Percentiles rank a stretch among this genome's conserved stretches.
Conservation (phyloP, 37 sponge, comb jelly and placozoan genomes). For the Axinella damicornis region DNA sequence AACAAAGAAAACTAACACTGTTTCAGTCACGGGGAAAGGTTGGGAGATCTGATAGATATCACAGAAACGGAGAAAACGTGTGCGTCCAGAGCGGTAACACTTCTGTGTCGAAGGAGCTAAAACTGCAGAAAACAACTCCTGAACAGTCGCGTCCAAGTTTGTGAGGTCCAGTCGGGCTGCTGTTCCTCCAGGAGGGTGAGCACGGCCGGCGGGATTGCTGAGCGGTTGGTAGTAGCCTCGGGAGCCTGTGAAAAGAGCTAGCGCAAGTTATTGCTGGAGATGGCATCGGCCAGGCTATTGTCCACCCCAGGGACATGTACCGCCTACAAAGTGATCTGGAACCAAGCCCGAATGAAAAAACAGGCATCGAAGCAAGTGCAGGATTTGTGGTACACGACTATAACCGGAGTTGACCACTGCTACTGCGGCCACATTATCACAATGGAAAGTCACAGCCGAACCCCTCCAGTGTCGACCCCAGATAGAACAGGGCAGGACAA, state of each 20-base stretch:
- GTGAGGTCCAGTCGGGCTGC: conserved; percentile 58
- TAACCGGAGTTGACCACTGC: conserved; percentile 17
- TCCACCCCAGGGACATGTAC: conserved; percentile 28
- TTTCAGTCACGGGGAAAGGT: background rate
- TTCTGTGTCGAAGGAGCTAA: conserved; percentile 30
- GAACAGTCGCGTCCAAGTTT: conserved; percentile 24
- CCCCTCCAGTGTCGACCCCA: conserved; percentile 38
- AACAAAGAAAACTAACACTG: background rate
- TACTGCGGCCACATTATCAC: conserved; percentile 39
- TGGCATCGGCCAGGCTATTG: conserved; percentile 46
- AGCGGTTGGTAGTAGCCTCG: background rate
- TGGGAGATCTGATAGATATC: background rate
- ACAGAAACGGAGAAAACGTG: background rate
- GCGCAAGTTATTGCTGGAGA: conserved; percentile 41
- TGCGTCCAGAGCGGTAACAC: conserved; percentile 25
- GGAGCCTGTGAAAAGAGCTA: no score
- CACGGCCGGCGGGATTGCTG: background rate
- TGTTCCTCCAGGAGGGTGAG: no score
- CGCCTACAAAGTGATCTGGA: conserved; percentile 23
- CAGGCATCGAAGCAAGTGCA: conserved; percentile 53
- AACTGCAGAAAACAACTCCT: background rate
- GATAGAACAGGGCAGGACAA: background rate
- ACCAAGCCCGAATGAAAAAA: conserved; percentile 2
- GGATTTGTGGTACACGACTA: background rate
- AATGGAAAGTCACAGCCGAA: background rate